A percentile compares a stretch with the other conserved stretches of the same genome.
phyloP scores from a whole-genome alignment of 2,797 vertebrate genomes.

The Lepilemur septentrionalis region DNA sequence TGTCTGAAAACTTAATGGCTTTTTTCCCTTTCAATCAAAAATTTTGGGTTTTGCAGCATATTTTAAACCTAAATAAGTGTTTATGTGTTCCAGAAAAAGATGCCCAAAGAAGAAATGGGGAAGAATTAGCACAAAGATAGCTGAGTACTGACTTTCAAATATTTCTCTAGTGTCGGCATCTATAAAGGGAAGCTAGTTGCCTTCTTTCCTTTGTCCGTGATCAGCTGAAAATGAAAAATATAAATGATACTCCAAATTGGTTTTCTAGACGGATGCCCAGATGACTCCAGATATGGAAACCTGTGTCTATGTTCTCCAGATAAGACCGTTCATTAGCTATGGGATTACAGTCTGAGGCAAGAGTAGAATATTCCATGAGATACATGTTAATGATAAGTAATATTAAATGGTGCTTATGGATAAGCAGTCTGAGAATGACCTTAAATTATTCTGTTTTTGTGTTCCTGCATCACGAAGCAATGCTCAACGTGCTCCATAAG shows the following conservation, averaged over 20 bases:
- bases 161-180: slow-evolving; percentile 24
- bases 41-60: slow-evolving; percentile 30
- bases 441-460: not conserved
- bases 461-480: not conserved
- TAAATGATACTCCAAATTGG: not conserved
- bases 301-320: not conserved
- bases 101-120: not conserved
- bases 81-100: slow-evolving; percentile 22
- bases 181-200: slow-evolving; percentile 26
- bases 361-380: not conserved
- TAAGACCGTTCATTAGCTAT: not conserved
- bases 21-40: not conserved
- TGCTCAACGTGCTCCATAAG: not conserved
- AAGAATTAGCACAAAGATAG: not conserved
- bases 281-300: not conserved
- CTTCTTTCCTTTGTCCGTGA: not conserved
- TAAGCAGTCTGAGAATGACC: not conserved
- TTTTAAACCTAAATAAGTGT: slow-evolving; percentile 15
- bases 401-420: not conserved
- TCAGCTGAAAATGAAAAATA: slow-evolving; percentile 43
- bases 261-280: not conserved
- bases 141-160: slow-evolving; percentile 46
- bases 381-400: not conserved
- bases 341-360: not conserved
- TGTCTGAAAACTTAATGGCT: not conserved